Evolutionary conservation across 2,797 vertebrate species (phyloP).

Genomic region (Delichon dasypus): DNA sequence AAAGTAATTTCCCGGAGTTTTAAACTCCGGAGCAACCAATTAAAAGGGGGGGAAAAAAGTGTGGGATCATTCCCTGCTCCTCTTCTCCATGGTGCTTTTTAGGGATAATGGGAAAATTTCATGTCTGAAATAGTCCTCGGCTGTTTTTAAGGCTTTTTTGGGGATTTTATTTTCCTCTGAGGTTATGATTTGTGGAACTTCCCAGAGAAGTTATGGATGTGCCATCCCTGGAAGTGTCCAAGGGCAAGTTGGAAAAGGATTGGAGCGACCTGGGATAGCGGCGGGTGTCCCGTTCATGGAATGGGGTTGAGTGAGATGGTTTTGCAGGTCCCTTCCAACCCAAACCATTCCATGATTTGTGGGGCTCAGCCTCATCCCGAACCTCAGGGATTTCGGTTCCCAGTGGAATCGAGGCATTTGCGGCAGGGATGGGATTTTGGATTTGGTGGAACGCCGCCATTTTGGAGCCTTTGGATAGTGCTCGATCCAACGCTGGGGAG

Average conservation of each 20-base stretch:
- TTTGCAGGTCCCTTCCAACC: not conserved
- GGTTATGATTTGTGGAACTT: not conserved
- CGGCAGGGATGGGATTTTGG: not conserved
- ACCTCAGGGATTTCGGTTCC: not conserved
- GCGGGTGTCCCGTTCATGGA: not conserved
- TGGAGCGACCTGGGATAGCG: not conserved
- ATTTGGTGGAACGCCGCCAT: fast-evolving
- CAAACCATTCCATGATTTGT: not conserved
- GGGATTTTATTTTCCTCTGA: not conserved
- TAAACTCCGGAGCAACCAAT: not conserved
- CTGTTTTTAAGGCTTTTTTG: not conserved
- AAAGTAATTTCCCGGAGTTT: not conserved
- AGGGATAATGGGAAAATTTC: not conserved
- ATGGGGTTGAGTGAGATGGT: fast-evolving
- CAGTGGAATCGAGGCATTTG: fast-evolving
- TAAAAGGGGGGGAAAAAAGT: not conserved
- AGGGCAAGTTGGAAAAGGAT: not conserved
- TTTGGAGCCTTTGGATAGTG: not conserved
- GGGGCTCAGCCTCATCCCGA: not conserved
- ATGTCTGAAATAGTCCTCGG: not conserved
- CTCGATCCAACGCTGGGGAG: fast-evolving
- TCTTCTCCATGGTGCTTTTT: not conserved
- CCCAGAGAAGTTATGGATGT: not conserved
- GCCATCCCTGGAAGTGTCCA: no score
- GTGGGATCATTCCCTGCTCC: not conserved